Evolutionary conservation across 2,113 vertebrate genomes (phyloP).

Genomic region (Myiagra hebetior): DNA sequence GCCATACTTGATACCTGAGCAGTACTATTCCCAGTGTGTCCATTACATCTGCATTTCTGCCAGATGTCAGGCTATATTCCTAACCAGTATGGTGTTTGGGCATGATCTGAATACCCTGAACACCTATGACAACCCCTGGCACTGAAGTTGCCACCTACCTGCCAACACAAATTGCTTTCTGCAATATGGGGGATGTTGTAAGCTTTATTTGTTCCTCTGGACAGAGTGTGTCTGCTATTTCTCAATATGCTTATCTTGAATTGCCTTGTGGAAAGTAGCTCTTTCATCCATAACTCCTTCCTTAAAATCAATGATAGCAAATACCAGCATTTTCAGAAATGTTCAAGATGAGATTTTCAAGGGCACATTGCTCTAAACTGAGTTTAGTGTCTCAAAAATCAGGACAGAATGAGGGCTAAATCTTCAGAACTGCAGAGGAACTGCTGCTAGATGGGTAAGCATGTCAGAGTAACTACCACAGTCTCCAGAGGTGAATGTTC

Average conservation of each 20-base stretch:
- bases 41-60: neutral
- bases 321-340: neutral
- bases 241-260: neutral
- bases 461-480: neutral
- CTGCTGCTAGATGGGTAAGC: neutral
- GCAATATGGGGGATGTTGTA: neutral
- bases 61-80: neutral
- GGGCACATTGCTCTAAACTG: neutral
- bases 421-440: neutral
- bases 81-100: neutral
- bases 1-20: neutral
- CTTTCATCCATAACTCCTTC: neutral
- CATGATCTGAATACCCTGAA: neutral
- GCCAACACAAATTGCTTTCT: neutral
- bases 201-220: neutral
- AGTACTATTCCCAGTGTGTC: neutral
- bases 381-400: neutral
- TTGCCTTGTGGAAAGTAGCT: neutral
- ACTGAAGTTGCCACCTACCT: neutral
- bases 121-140: neutral
- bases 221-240: neutral
- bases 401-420: neutral
- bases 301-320: neutral
- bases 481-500: neutral
- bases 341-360: neutral